A percentile compares a stretch with the other conserved stretches of the same genome.
phyloP scores from a whole-genome alignment of 1,140 invertebrate genomes.

The Trichoplusia ni region DNA sequence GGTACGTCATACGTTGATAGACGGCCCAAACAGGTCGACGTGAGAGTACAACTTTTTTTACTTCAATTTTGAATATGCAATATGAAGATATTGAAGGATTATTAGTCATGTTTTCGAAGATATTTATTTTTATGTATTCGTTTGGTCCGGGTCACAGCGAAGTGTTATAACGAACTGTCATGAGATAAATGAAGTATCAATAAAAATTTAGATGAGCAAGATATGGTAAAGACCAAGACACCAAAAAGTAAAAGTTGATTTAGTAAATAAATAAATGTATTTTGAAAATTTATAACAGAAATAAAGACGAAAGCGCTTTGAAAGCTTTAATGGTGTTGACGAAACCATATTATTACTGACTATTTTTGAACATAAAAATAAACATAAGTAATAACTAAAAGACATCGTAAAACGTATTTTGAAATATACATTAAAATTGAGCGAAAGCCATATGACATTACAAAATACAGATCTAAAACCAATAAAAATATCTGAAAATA shows the following conservation, averaged over 20 bases:
- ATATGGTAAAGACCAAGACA: too few relatives aligned
- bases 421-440: background rate
- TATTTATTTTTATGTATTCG: conserved; percentile 47
- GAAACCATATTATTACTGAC: too few relatives aligned
- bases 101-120: conserved; percentile 54
- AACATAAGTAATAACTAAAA: too few relatives aligned
- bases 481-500: conserved; percentile 18
- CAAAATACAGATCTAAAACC: background rate
- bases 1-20: conserved; percentile 75
- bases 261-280: too few relatives aligned
- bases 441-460: background rate
- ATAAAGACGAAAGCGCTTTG: too few relatives aligned
- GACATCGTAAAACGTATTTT: too few relatives aligned
- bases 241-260: too few relatives aligned
- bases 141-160: conserved; percentile 43
- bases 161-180: conserved; percentile 45
- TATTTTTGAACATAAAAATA: too few relatives aligned
- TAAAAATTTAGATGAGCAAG: conserved; percentile 18
- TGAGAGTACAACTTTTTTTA: conserved; percentile 56
- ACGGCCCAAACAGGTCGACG: conserved; percentile 60
- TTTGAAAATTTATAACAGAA: too few relatives aligned
- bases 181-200: conserved; percentile 41
- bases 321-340: too few relatives aligned
- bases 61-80: conserved; percentile 64
- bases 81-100: conserved; percentile 77